These are phyloP conservation scores for Ichneumoninae sp. DNA, from an alignment of 2,888 invertebrate genomes.

Conservation along the genomic window DNA sequence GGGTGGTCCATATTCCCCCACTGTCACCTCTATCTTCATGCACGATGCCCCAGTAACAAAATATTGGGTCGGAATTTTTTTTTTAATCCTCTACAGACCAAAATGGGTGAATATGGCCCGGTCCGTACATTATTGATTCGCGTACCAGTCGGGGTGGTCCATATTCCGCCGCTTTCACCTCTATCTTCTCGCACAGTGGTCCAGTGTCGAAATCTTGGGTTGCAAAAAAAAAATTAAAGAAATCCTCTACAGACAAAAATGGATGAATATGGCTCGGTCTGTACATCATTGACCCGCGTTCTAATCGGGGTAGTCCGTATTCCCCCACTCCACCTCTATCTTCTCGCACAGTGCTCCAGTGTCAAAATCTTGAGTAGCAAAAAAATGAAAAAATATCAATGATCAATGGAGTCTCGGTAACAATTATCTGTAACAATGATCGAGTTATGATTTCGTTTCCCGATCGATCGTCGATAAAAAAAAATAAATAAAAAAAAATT, in stretches of 20 bases:
- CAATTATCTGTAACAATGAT: conserved; percentile 3
- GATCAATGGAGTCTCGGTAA: conserved; percentile 14
- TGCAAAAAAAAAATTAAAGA: background rate
- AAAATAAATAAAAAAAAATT: conserved; percentile 6
- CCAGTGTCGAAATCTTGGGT: background rate
- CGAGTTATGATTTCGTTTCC: conserved; percentile 8
- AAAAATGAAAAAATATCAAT: background rate
- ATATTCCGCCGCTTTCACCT: background rate
- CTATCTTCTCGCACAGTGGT: background rate
- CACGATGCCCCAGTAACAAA: too few relatives aligned
- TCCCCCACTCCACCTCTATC: background rate
- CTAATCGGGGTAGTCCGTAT: too few relatives aligned
- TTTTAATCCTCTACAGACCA: background rate
- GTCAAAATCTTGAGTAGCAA: background rate
- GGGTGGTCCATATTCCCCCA: background rate
- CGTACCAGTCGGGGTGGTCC: too few relatives aligned
- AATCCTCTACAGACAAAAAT: background rate
- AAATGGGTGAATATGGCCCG: background rate
- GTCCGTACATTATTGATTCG: too few relatives aligned
- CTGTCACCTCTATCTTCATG: background rate
- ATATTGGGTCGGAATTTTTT: too few relatives aligned
- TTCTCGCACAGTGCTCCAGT: background rate
- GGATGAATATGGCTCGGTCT: background rate
- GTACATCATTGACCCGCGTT: too few relatives aligned
- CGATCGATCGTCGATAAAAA: conserved; percentile 25